Evolutionary conservation across 1,140 invertebrate species (phyloP), one percentile per base, ranked within the genome.

Genomic region (Bilobella aurantiaca): DNA sequence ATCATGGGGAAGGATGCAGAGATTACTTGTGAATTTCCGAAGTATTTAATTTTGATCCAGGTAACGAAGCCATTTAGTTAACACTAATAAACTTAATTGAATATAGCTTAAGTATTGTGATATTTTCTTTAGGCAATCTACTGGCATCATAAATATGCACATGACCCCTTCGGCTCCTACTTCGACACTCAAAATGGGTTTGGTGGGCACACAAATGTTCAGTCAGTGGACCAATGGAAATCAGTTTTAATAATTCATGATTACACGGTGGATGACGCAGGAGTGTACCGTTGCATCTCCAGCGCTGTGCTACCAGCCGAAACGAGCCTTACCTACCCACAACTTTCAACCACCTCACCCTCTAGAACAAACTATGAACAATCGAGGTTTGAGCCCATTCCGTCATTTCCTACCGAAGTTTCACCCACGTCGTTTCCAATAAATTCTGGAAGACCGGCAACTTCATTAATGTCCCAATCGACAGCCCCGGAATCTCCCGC

Each of bases 1-100:
- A 2, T 68, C 2, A 42, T 8, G 14, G 66, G 58, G 61, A 59
- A 61, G 30, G 56, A 42, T 67, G 68, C 64, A 21, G 61, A 64
- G 25, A 69, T 72, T 23, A 68, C 63, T 16, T 72, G 71, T 34
- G 66, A 72, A 64, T 72, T 72, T 47, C 68, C 69, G 12, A 49
- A 62, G 31, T 69, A 66, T 57, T 29, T 72, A 0, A 56, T 72
- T n/a, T 29, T 72, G 3, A 49, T 72, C 37, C 71, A 72, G 66
- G 70, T 69, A 61, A 63, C 16, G 46, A 34, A 34, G 0, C 53
- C 25, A 12, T 23, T 65, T 18, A 28, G 32, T 23, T 28, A 14
- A 30, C 34, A 42, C 3, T 25, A 29, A 3, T 12, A 3, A 5
- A 12, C 42, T 42, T 21, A 53, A 47, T 27, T 56, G 29, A 56